Base-by-base conservation (phyloP, 2,888 invertebrate species). In the Argyra leucocephala region DNA sequence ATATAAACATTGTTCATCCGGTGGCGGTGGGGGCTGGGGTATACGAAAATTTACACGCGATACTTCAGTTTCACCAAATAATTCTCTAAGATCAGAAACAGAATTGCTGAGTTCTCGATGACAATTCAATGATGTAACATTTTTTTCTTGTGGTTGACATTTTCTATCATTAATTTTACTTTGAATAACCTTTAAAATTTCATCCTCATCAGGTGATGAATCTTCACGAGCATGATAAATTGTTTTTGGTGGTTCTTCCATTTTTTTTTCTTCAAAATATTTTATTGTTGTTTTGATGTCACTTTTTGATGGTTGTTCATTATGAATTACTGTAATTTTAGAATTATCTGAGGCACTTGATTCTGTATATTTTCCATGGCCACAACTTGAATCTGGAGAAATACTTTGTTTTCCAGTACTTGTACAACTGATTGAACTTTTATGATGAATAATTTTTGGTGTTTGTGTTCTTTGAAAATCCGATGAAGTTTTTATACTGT, bases 191-290 rank as follows among this genome's bases (percentile, higher is more conserved):
- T 81, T 81, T 73, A 76, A 76, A 18, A 76, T 75, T 67, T 79
- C 78, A 57, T 79, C 80, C 69, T 83, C 83, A 61, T 83, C 82
- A 0, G 83, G 81, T 61, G 77, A 80, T 18, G 80, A 81, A 71
- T 80, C 82, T 70, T 84, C 84, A 66, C 82, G 80, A 1, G 83
- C 82, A 66, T 83, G 83, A 69, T 84, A 83, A 66, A 83, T 76
- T 6, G 78, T 81, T 57, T 77, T 76, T 63, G 80, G 76, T n/a
- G 83, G 82, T 37, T 81, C 78, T 5, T 82, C 77, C 63, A 81
- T 83, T 70, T 84, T 83, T 0, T 85, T 86, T 3, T 86, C 86
- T 77, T 92, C 91, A 74, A 91, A 92, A 78, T 89, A 91, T 75
- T 89, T 87, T 1, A 92, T 88, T 77, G 88, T 91, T 72, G 86